A percentile compares a stretch with the other conserved stretches of the same genome.
Evolutionary conservation across 2,888 invertebrate species (phyloP).

Genomic region (Chymomyza fuscimana): DNA sequence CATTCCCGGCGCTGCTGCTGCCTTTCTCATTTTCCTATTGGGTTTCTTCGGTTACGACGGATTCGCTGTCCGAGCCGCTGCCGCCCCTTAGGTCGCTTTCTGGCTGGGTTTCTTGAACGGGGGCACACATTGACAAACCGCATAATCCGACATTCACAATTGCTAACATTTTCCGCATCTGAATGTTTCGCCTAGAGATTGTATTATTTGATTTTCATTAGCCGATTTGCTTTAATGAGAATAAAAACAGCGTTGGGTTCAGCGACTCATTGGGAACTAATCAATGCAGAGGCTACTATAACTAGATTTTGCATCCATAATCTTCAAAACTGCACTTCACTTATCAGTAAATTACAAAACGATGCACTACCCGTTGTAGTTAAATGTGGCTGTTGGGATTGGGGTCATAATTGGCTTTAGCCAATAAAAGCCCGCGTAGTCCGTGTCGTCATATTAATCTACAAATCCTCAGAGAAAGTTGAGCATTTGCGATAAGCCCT

Average conservation of each 20-base stretch:
- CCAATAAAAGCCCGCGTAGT: background rate
- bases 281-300: background rate
- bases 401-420: background rate
- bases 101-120: conserved; percentile 1
- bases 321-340: background rate
- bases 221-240: conserved; percentile 23
- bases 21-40: background rate
- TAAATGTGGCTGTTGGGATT: background rate
- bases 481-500: background rate
- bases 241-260: conserved; percentile 39
- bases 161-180: conserved; percentile 42
- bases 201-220: too few species aligned
- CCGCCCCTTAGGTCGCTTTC: conserved; percentile 1
- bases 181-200: too few species aligned
- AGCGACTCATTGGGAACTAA: conserved; percentile 47
- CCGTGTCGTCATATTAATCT: background rate
- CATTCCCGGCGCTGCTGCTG: conserved; percentile 34
- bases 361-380: background rate
- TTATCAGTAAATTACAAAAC: conserved; percentile 6
- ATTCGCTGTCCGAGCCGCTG: background rate
- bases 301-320: background rate
- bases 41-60: too few species aligned
- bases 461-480: background rate
- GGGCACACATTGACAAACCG: conserved; percentile 8
- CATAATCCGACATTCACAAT: conserved; percentile 18